Evolutionary conservation across 1,140 invertebrate species (phyloP), one percentile per base, ranked within the genome.

Genomic region (Trichogramma pretiosum): DNA sequence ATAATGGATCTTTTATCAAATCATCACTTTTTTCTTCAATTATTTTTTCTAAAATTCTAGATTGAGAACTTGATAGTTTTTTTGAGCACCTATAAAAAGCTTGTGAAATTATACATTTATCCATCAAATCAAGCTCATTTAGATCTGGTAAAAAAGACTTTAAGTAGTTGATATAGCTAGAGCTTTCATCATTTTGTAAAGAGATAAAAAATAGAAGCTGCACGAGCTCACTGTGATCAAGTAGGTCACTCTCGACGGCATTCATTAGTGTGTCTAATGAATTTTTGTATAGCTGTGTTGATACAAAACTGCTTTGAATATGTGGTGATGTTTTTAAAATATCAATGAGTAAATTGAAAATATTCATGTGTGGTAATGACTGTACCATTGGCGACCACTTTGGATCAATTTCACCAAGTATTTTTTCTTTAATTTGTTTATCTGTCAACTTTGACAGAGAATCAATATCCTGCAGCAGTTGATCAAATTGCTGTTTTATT

Each of bases 181-280:
- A 1, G 17, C 16, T 22, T 1, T 33, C 23, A 21, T 52, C 33
- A 42, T 54, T 48, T 24, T 17, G 14, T 8, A 55, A 32, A 19
- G 48, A 33, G 13, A 53, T 23, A 24, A 53, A 52, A 33, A 36
- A 57, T 21, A 59, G 22, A 8, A 54, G 26, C 14, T 55, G 26
- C 14, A 59, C 13, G 9, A 24, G 50, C 38, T 53, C 45, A 21
- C 36, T 17, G 2, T 21, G 14, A 40, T 9, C 41, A 14, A 54
- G 43, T 34, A 30, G 18, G 32, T 36, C 26, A 5, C 21, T 30
- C 16, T 42, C 7, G 37, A 14, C 3, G 17, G 10, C 10, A 3
- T 49, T 5, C 0, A 13, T 7, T 18, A 49, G 18, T 8, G 30
- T 17, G 5, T n/a, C 10, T 8, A 49, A 13, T 21, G 40, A 11